Base-by-base conservation (phyloP, 1,140 invertebrate species). In the Caenorhabditis inopinata region DNA sequence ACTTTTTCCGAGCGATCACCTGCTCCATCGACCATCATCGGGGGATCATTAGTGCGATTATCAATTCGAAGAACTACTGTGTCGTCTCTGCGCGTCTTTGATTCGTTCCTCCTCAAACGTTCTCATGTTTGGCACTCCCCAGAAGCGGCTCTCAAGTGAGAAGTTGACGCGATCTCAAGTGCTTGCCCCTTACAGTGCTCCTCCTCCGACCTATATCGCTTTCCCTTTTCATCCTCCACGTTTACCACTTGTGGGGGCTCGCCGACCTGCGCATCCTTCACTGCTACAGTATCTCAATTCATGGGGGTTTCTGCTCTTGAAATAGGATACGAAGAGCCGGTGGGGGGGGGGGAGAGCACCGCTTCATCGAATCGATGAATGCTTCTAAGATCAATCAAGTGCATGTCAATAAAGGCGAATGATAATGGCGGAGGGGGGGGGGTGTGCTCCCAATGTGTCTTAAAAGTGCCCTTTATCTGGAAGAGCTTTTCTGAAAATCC, bases 161-260 rank as follows among this genome's bases (percentile, higher is more conserved):
- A 68, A 68, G 58, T 68, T 68, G 58, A 68, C 58, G 58, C 58
- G 58, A 68, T 68, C 58, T 68, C 58, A 68, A 68, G 58, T 68
- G 58, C 58, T 68, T 68, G 58, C 58, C 25, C 32, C 16, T 58
- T 11, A 25, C 18, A 25, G 23, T 25, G 23, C 7, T 21, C 12
- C n/a, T 16, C 2, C 38, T 42, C 38, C 38, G 38, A 42, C 14
- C 38, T 5, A 42, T 42, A 42, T 42, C 38, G 14, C 6, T n/a
- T n/a, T n/a, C n/a, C 9, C 21, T 51, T 51, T 51, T 32, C 47
- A 48, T 18, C 47, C n/a, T 32, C 27, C 51, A 32, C 51, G 12
- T 4, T 25, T 2, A 32, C n/a, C 32, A 68, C 58, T 58, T 58
- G 51, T 58, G 51, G 23, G 23, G n/a, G 5, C 49, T 25, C 23